Conservation (phyloP, 2,113 vertebrate species). For the Mustelus asterias region DNA sequence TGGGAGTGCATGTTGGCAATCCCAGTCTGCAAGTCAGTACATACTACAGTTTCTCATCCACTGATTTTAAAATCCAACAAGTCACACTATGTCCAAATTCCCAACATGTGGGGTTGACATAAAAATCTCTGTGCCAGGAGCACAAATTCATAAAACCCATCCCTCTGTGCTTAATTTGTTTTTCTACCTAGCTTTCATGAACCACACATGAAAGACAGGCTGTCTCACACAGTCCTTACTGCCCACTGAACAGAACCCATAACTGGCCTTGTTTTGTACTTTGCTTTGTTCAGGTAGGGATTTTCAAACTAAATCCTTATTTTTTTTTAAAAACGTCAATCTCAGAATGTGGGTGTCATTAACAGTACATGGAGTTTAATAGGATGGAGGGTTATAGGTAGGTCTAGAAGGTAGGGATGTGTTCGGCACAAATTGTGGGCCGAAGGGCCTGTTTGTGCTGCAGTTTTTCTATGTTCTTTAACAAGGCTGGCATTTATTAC, state of each 20-base stretch:
- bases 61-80: not conserved
- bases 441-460: too few relatives aligned
- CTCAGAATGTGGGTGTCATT: not conserved
- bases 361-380: too few relatives aligned
- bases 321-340: not conserved
- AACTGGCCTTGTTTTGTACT: not conserved
- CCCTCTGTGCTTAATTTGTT: not conserved
- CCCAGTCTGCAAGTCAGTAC: not conserved
- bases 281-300: not conserved
- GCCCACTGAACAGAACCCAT: not conserved
- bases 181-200: not conserved
- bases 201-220: too few relatives aligned
- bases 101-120: not conserved
- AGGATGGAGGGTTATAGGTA: too few relatives aligned
- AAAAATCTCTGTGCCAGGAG: not conserved
- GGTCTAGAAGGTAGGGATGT: too few relatives aligned
- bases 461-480: too few relatives aligned
- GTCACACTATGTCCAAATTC: not conserved
- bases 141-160: not conserved
- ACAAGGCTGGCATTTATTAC: not conserved
- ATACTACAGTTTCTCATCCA: not conserved
- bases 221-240: not conserved
- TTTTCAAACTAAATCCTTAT: not conserved
- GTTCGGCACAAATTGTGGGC: too few relatives aligned
- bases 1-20: not conserved